Conservation (phyloP, 92 coral and sea anemone species). For the Porites rus region DNA sequence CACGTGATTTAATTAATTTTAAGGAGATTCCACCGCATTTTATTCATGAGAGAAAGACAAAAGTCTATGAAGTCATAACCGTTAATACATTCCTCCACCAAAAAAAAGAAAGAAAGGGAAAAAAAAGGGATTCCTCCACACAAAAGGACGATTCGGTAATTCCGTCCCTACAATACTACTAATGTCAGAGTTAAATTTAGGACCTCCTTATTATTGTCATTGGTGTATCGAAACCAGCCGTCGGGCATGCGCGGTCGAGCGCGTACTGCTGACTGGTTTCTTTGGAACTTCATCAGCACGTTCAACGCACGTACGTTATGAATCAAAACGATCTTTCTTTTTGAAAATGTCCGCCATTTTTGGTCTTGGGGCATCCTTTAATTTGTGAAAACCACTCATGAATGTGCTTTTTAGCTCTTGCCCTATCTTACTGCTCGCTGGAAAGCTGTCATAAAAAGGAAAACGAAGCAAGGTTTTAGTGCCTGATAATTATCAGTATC, state of each 20-base stretch:
- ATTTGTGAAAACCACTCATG: conserved; percentile 90
- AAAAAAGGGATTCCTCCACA: no score
- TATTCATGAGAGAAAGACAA: no score
- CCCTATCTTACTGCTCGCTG: conserved; percentile 80
- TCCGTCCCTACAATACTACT: background rate
- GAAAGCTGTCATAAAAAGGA: conserved; percentile 54
- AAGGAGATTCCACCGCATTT: no score
- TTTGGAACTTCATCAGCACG: background rate
- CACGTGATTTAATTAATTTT: no score
- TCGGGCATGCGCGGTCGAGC: background rate
- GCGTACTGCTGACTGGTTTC: background rate
- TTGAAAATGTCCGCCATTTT: conserved; percentile 96
- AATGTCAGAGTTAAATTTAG: background rate
- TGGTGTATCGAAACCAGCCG: background rate
- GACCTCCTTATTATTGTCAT: background rate
- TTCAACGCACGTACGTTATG: conserved; percentile 18
- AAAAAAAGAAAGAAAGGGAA: no score
- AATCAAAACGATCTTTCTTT: conserved; percentile 73
- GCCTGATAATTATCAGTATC: no score
- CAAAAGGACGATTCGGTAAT: no score
- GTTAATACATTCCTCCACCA: no score
- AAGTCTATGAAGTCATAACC: no score
- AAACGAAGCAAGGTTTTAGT: background rate
- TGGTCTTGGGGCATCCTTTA: conserved; percentile 95
- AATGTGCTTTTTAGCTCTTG: conserved; percentile 93